Evolutionary conservation across 2,113 vertebrate genomes (phyloP), one percentile per base, ranked within the genome.

Genomic region (Larimichthys crocea): DNA sequence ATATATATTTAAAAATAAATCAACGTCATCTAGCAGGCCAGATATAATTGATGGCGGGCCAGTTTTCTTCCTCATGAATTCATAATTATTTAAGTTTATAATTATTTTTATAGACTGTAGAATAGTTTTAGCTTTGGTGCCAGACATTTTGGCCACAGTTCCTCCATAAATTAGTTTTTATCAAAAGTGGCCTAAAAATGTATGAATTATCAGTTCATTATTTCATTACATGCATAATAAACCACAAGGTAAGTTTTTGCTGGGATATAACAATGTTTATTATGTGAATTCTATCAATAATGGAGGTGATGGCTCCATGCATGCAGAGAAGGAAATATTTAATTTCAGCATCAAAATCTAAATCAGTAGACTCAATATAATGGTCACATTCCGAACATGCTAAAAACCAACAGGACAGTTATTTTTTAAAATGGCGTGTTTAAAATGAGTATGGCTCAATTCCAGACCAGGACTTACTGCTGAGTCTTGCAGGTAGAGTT

Each of bases 391-490:
- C 10, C 15, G 17, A 17, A 19, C 6, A 67, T n/a, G 6, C 57
- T 53, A 7, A 63, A 42, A 29, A 17, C n/a, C 61, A 67, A n/a
- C 26, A 12, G 48, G 26, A 69, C 6, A 20, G 16, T 31, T n/a
- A n/a, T 26, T 29, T 20, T 6, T 29, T 9, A 14, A 22, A 22
- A 12, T 29, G 19, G 16, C 2, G 24, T 5, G 14, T 48, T 65
- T 65, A 46, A 26, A 50, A 61, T 71, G 62, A 42, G 72, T 59
- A 44, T 26, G 44, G 57, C 82, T 55, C 12, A 26, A 50, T 80
- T 69, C 57, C 79, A 82, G 82, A 80, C 46, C 46, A 46, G 55
- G 79, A 79, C 61, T 56, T 83, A 31, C 68, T 31, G 78, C 76
- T 80, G 79, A 73, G 73, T 73, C 77, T 67, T 76, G 44, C 63